Evolutionary conservation across 2,797 vertebrate genomes (phyloP).

Genomic region (Platyrinchus mystaceus): DNA sequence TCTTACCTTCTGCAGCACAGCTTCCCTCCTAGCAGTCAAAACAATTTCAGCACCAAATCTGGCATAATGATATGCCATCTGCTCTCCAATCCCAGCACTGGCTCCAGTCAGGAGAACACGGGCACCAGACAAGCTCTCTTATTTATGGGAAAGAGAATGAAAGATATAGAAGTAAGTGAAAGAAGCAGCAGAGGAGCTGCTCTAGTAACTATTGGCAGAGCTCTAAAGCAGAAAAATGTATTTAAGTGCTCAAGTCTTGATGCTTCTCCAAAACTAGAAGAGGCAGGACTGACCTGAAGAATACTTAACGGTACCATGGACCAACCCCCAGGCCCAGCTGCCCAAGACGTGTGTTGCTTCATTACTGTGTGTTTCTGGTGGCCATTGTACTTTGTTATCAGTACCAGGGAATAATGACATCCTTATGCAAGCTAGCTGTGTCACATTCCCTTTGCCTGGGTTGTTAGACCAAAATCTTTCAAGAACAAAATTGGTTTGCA

Average conservation of each 20-base stretch:
- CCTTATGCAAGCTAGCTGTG: background rate
- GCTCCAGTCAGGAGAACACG: constrained; percentile 78
- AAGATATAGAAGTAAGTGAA: background rate
- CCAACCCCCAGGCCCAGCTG: background rate
- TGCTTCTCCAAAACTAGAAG: background rate
- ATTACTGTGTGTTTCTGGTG: background rate
- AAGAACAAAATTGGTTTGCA: background rate
- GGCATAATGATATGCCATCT: constrained; percentile 82
- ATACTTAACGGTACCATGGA: background rate
- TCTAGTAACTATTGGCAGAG: background rate
- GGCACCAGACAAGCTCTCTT: constrained; percentile 71
- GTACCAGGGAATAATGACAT: background rate
- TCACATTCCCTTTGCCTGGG: background rate
- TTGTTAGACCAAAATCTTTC: background rate
- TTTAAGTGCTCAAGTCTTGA: background rate
- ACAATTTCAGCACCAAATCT: constrained; percentile 77
- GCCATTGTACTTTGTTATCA: background rate
- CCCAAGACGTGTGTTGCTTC: background rate
- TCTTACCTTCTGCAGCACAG: constrained; percentile 76
- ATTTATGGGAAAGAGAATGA: background rate
- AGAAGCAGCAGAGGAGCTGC: background rate
- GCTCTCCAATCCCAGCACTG: constrained; percentile 81
- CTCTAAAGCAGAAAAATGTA: background rate
- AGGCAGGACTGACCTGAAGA: background rate
- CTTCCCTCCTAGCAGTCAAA: constrained; percentile 76